These are phyloP conservation scores for Crossocerus cetratus DNA, from an alignment of 2,888 invertebrate genomes.

Conservation along the genomic window DNA sequence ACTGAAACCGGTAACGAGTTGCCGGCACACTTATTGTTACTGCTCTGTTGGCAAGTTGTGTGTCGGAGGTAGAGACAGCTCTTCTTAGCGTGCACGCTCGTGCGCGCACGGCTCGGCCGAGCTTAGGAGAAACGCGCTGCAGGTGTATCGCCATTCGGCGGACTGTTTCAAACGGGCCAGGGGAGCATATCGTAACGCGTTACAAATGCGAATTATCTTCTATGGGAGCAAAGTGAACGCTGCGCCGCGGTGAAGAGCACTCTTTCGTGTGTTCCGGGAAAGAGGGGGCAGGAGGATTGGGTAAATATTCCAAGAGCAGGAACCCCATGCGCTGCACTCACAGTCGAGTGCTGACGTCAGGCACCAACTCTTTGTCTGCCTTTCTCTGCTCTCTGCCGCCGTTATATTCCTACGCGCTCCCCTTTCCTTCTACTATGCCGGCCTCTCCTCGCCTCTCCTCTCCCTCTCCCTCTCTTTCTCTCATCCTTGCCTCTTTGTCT, in stretches of 20 bases:
- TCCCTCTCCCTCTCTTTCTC: too few species aligned
- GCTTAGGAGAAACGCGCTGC: too few species aligned
- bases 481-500: conserved; percentile 19
- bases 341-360: conserved; percentile 34
- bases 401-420: background rate
- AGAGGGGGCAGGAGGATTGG: conserved; percentile 1
- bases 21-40: conserved; percentile 11
- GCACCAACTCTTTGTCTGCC: conserved; percentile 43
- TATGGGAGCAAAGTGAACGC: background rate
- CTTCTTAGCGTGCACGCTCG: conserved; percentile 12
- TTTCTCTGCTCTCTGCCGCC: conserved; percentile 38
- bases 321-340: conserved; percentile 24
- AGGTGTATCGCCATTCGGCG: too few species aligned
- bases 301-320: conserved; percentile 21
- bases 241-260: background rate
- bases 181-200: background rate
- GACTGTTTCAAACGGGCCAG: too few species aligned
- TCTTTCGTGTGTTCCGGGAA: conserved; percentile 14
- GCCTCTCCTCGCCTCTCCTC: conserved; percentile 5
- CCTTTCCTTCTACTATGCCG: background rate
- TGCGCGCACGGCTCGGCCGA: background rate
- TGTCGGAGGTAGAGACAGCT: background rate
- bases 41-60: conserved; percentile 5
- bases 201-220: background rate
- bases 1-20: conserved; percentile 27